A percentile compares a stretch with the other conserved stretches of the same genome.
Conservation (phyloP, 1,140 invertebrate genomes). For the Drosophila nebulosa region DNA sequence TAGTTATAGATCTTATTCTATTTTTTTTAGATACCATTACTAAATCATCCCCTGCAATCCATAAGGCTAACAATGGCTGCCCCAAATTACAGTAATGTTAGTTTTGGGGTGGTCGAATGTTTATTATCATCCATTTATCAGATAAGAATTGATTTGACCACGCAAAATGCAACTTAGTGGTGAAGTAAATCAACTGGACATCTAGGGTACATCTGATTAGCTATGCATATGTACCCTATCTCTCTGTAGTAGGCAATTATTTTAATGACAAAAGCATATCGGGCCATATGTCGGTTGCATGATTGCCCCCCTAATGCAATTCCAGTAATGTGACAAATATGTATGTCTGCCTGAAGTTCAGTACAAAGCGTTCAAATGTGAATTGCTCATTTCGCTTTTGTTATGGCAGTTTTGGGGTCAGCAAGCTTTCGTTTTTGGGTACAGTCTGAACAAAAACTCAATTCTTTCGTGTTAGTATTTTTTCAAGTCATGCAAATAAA, state of each 20-base stretch:
- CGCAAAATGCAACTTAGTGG: slow-evolving; percentile 24
- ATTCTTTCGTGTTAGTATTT: not conserved
- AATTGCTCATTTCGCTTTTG: not conserved
- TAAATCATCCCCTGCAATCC: not conserved
- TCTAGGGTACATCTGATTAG: not conserved
- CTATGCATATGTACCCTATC: not conserved
- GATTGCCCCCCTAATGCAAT: slow-evolving; percentile 50
- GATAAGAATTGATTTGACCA: slow-evolving; percentile 1
- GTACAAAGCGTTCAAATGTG: not conserved
- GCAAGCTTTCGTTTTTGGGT: slow-evolving; percentile 11
- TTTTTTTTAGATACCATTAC: too few relatives aligned
- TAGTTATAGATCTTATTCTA: not conserved
- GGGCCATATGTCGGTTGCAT: slow-evolving; percentile 40
- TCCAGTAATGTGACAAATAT: slow-evolving; percentile 43
- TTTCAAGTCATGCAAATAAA: not conserved
- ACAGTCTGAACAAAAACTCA: slow-evolving; percentile 3
- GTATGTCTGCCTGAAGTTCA: not conserved
- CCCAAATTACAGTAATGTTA: not conserved
- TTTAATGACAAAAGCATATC: slow-evolving; percentile 4
- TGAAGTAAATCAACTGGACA: not conserved
- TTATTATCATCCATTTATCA: not conserved
- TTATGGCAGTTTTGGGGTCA: slow-evolving; percentile 31
- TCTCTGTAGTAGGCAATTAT: slow-evolving; percentile 5
- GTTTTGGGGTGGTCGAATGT: not conserved
- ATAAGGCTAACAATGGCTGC: not conserved